These are phyloP conservation scores for Limnodromus scolopaceus DNA, from an alignment of 2,797 vertebrate genomes.

Conservation along the genomic window DNA sequence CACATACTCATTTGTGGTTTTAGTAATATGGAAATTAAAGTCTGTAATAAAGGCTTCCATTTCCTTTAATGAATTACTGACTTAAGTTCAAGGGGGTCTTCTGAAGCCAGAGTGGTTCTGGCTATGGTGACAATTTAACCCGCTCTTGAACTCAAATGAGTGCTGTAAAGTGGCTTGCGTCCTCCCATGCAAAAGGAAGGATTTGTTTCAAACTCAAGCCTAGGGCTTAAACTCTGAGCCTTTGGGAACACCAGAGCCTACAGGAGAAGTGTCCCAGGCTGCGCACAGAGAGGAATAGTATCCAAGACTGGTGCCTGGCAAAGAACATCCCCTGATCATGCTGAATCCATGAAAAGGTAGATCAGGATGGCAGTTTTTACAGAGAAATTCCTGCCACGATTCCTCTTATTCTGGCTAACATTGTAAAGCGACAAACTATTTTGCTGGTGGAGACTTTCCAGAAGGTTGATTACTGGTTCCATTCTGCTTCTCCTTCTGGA, in stretches of 20 bases:
- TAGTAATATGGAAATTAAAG: slow-evolving; percentile 18
- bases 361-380: background rate
- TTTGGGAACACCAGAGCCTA: background rate
- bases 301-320: background rate
- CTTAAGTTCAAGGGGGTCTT: background rate
- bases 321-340: background rate
- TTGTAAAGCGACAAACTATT: background rate
- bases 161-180: background rate
- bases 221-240: background rate
- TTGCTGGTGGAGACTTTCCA: background rate
- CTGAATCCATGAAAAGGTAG: background rate
- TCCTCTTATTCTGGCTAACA: background rate
- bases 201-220: background rate
- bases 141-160: background rate
- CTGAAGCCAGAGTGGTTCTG: background rate
- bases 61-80: slow-evolving; percentile 46
- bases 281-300: background rate
- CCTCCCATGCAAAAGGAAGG: background rate
- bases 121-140: background rate
- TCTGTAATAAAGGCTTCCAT: slow-evolving; percentile 35
- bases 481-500: background rate
- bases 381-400: background rate
- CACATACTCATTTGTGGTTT: background rate
- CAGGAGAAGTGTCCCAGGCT: background rate
- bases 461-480: background rate